Evolutionary conservation across 2,888 invertebrate species (phyloP).

Genomic region (Thecophora atra): DNA sequence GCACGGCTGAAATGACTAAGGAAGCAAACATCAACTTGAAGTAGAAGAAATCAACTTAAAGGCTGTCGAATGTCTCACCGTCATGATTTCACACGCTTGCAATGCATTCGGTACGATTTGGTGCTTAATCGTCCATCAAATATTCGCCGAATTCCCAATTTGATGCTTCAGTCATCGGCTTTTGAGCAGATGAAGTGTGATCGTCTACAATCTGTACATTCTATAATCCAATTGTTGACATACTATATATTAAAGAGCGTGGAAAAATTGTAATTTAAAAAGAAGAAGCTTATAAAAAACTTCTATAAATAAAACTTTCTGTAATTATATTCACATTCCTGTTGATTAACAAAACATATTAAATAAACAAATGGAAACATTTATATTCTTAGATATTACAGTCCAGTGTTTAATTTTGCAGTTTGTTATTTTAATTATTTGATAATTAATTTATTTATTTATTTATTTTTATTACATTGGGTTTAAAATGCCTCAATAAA

Average conservation of each 20-base stretch:
- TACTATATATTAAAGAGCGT: too few species aligned
- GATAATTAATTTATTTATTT: too few species aligned
- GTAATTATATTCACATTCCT: too few species aligned
- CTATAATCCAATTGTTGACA: too few species aligned
- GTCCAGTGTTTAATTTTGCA: too few species aligned
- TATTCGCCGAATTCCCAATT: background rate
- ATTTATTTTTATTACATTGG: too few species aligned
- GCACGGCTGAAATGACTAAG: constrained; percentile 54
- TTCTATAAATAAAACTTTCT: too few species aligned
- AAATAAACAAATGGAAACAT: too few species aligned
- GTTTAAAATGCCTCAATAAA: too few species aligned
- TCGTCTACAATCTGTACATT: background rate
- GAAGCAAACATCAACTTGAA: background rate
- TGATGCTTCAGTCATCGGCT: background rate
- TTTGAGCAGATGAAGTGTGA: background rate
- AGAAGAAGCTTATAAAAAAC: background rate
- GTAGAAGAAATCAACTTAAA: background rate
- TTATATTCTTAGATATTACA: too few species aligned
- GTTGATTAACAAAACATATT: too few species aligned
- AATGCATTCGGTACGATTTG: background rate
- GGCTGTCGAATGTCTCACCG: background rate
- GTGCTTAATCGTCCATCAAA: background rate
- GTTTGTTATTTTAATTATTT: too few species aligned
- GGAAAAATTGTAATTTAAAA: background rate
- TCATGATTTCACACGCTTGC: constrained; percentile 9